Base-by-base conservation (phyloP, 2,888 invertebrate species). In the Eupithecia exiguata region DNA sequence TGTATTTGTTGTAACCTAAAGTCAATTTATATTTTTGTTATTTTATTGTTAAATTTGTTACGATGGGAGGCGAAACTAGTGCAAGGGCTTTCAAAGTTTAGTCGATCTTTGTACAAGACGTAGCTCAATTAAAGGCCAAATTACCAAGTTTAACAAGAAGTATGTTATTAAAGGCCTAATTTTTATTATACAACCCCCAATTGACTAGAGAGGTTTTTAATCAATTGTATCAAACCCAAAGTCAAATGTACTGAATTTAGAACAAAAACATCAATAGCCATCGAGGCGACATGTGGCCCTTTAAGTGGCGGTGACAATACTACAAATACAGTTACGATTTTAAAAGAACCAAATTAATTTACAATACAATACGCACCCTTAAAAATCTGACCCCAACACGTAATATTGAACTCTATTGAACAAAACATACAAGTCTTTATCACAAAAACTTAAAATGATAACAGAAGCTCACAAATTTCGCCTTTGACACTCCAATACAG, bases 231-330 rank as follows among this genome's bases (percentile, higher is more conserved):
- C 78, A 80, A 82, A 84, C 78, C 81, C 84, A 85, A 84, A 84
- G 83, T 83, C 82, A 82, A 83, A 86, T 87, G 85, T 81, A 83
- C 83, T 67, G 69, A 86, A 85, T 83, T 77, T 80, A 80, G 83
- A 86, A 91, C 89, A 92, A 92, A 88, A 86, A 88, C 87, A 82
- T 89, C 83, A 84, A 93, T 89, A 89, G 88, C 92, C 89, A 94
- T 94, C 81, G 77, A 91, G 88, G 90, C 92, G 94, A 94, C 94
- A 94, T 94, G 94, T 94, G 94, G 93, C 93, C 88, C 86, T 87
- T 89, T 91, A 93, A 94, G 94, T 93, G 93, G 92, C 88, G 92
- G 92, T 92, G 94, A 94, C 94, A 94, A 91, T 92, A 90, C 89
- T 90, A 93, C 92, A 93, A 94, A 93, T 93, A 93, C 86, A 89